Evolutionary conservation across 2,888 invertebrate genomes (phyloP), one percentile per base, ranked within the genome.

Genomic region (Pegoplata infirma): DNA sequence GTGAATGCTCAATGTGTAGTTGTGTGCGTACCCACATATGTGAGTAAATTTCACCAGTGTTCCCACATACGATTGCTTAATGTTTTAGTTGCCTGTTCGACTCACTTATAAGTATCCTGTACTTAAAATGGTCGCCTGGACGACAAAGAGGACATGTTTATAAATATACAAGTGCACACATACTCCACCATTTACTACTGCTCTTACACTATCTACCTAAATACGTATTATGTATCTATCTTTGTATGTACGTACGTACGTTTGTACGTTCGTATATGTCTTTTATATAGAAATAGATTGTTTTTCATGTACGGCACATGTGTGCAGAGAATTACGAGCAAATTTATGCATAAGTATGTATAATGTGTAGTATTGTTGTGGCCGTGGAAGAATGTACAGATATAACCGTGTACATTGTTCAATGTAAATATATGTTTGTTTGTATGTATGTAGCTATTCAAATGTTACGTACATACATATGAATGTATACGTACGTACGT

Each of bases 61-160:
- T 66, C 78, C 78, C 76, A 64, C 74, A 78, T 63, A 46, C 40
- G 51, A 71, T 47, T 59, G 56, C 32, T 68, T 71, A 58, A 64
- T 68, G 58, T 56, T 79, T 75, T 51, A 64, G 75, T 74, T 74
- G 74, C 69, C 68, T 78, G 69, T 74, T 59, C 66, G 53, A 59
- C 61, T 69, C 58, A 74, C 51, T 80, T 67, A 82, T 86, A 84
- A 85, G 84, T 86, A 84, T 86, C 85, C 85, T 83, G 81, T 82
- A 85, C 84, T 87, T 86, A 83, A 85, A 86, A 87, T 86, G 87
- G 86, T 86, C 84, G 87, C 85, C 86, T 82, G 84, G 86, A 86
- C 78, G 74, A 81, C 80, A 74, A 80, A 44, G 64, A 69, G 73
- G 69, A 78, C 55, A 77, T 74, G 69, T 78, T 77, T 53, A 59